These are phyloP conservation scores for Pygmarrhopalites habei DNA, from an alignment of 1,140 invertebrate species.

Conservation along the genomic window DNA sequence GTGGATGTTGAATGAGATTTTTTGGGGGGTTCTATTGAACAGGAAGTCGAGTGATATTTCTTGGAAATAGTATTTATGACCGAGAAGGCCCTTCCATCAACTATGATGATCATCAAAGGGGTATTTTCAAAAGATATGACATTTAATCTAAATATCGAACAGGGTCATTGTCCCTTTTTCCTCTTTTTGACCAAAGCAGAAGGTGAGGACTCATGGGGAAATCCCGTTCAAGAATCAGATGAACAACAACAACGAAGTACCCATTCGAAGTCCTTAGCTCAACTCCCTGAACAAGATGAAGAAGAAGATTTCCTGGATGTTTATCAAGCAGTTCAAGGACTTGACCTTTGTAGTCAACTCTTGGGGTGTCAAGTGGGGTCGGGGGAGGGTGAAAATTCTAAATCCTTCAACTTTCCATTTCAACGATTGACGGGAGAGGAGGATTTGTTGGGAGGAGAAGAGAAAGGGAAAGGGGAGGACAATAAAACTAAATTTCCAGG, in stretches of 20 bases:
- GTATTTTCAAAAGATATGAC: neutral
- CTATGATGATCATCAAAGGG: neutral
- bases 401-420: too few relatives aligned
- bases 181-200: too few relatives aligned
- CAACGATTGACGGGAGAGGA: too few relatives aligned
- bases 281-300: neutral
- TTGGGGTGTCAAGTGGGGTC: conserved; percentile 28
- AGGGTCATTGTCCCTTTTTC: too few relatives aligned
- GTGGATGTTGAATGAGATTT: too few relatives aligned
- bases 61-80: conserved; percentile 35
- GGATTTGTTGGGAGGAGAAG: too few relatives aligned
- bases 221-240: neutral
- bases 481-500: neutral
- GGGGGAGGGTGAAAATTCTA: too few relatives aligned
- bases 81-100: conserved; percentile 17
- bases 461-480: too few relatives aligned
- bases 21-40: too few relatives aligned
- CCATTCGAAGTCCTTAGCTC: neutral
- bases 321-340: conserved; percentile 26
- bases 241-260: neutral
- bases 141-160: too few relatives aligned
- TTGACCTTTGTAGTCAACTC: conserved; percentile 32
- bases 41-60: conserved; percentile 10
- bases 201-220: neutral
- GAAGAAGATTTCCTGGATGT: conserved; percentile 11